A percentile compares a stretch with the other conserved stretches of the same genome.
Conservation (phyloP, 2,113 vertebrate genomes). For the Otocyon megalotis region DNA sequence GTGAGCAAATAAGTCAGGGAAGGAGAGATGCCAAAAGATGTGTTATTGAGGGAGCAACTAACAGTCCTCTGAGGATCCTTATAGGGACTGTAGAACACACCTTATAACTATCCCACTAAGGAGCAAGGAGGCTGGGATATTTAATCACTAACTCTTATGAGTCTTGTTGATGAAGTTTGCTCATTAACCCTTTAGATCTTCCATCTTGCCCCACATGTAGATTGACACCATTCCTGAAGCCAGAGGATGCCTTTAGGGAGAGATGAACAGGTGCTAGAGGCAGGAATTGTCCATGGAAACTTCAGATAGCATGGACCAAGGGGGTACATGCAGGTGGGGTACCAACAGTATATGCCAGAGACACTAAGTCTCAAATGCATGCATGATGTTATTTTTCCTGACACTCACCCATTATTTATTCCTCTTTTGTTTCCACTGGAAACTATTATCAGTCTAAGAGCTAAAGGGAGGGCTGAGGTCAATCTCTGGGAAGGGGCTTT, state of each 20-base stretch:
- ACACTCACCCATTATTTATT: background rate
- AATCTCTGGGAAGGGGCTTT: background rate
- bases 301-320: background rate
- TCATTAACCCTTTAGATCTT: background rate
- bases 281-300: background rate
- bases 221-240: background rate
- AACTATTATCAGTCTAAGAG: background rate
- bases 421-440: background rate
- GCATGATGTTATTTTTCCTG: background rate
- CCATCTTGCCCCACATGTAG: too few species aligned
- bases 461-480: background rate
- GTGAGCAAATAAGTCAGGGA: background rate
- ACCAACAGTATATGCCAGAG: background rate
- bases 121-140: background rate
- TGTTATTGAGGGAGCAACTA: too few species aligned
- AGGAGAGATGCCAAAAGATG: background rate
- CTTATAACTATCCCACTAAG: background rate
- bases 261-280: background rate
- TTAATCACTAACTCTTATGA: background rate
- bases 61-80: background rate
- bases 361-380: too few species aligned
- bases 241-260: background rate
- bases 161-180: background rate
- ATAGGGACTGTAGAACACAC: background rate
- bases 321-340: too few species aligned